A percentile compares a stretch with the other conserved stretches of the same genome.
phyloP scores from a whole-genome alignment of 2,113 vertebrate species.

The Corythornis vintsioides region DNA sequence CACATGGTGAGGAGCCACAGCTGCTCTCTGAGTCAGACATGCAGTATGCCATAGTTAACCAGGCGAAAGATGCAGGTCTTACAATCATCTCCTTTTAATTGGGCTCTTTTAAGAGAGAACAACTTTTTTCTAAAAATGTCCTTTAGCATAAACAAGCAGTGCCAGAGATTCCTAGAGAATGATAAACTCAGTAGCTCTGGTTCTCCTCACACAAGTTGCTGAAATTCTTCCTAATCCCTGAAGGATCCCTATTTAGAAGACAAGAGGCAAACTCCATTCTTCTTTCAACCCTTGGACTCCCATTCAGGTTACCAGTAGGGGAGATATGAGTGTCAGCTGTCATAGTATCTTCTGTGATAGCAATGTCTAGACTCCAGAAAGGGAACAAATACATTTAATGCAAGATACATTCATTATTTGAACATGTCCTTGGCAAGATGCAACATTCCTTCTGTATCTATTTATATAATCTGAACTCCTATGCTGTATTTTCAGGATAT shows the following conservation, averaged over 20 bases:
- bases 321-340: background rate
- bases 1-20: background rate
- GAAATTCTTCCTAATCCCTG: background rate
- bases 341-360: background rate
- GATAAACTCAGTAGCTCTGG: background rate
- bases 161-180: background rate
- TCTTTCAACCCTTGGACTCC: background rate
- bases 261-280: background rate
- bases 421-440: slow-evolving; percentile 24
- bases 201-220: background rate
- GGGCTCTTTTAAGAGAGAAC: background rate
- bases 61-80: background rate
- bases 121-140: background rate
- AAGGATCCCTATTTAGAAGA: background rate
- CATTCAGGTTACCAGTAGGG: background rate
- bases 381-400: slow-evolving; percentile 5
- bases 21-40: accelerated
- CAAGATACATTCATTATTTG: background rate
- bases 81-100: background rate
- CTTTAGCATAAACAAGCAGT: background rate
- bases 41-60: background rate
- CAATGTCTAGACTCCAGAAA: background rate
- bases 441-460: background rate
- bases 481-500: slow-evolving; percentile 15
- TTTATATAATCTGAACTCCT: background rate